These are phyloP conservation scores for Apostichopus parvimensis DNA, from an alignment of 35 echinoderm and acorn worm species.

Conservation along the genomic window DNA sequence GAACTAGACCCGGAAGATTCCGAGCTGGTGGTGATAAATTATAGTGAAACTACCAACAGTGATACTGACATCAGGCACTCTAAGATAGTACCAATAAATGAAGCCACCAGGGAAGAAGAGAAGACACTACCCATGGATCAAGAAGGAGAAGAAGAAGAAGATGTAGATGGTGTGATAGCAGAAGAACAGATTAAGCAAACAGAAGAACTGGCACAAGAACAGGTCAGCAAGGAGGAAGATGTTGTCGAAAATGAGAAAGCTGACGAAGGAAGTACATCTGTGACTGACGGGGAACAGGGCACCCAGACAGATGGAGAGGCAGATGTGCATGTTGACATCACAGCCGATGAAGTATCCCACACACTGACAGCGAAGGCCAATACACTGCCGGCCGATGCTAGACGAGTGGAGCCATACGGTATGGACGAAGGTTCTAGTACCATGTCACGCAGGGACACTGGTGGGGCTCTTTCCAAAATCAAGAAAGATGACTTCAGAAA, in stretches of 20 bases:
- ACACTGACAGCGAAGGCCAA: neutral
- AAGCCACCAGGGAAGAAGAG: neutral
- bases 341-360: neutral
- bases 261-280: neutral
- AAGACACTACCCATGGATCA: neutral
- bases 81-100: neutral
- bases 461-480: slow-evolving; percentile 16
- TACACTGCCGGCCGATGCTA: neutral
- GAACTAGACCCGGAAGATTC: neutral
- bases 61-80: neutral
- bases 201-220: too few species aligned
- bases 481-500: slow-evolving; percentile 37
- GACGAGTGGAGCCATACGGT: neutral
- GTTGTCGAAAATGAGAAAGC: neutral
- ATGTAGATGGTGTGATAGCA: neutral
- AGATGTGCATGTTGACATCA: slow-evolving; percentile 37
- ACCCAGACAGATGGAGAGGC: slow-evolving; percentile 22
- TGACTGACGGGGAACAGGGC: neutral
- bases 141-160: neutral
- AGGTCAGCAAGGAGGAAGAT: neutral
- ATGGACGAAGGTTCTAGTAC: neutral
- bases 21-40: slow-evolving; percentile 10
- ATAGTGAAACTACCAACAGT: neutral
- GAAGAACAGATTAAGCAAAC: too few species aligned
- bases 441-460: neutral